Evolutionary conservation across 64 coral and sea anemone genomes (phyloP).

Genomic region (Stichodactyla helianthus): DNA sequence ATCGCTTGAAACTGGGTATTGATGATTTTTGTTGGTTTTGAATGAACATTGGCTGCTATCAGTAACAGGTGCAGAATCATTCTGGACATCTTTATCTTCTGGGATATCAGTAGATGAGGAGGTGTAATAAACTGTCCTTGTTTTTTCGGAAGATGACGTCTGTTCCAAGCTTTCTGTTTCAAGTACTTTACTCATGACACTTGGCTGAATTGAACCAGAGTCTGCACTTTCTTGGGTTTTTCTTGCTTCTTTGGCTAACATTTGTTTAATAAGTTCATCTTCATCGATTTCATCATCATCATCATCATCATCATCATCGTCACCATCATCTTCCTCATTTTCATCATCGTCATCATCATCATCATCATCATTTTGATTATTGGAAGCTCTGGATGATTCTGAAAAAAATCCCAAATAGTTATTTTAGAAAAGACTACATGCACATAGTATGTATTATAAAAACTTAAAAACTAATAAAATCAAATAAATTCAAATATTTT

Average conservation of each 20-base stretch:
- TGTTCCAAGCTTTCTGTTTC: neutral
- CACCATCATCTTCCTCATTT: neutral
- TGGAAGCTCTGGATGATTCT: neutral
- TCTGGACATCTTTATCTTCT: neutral
- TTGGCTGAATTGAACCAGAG: neutral
- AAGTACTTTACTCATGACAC: neutral
- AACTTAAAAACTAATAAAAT: too few species aligned
- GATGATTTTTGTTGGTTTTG: neutral
- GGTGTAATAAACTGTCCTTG: neutral
- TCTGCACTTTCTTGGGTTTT: conserved; percentile 40
- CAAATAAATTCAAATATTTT: too few species aligned
- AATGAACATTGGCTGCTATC: neutral
- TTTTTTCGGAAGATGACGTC: neutral
- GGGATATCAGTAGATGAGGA: neutral
- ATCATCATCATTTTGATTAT: neutral
- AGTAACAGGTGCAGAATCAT: neutral
- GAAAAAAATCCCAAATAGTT: neutral
- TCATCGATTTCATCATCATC: conserved; percentile 91
- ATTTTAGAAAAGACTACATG: too few species aligned
- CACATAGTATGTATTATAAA: too few species aligned
- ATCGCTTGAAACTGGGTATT: conserved; percentile 73
- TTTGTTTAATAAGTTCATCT: conserved; percentile 90
- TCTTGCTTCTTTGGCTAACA: conserved; percentile 83
- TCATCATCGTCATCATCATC: neutral
- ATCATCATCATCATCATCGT: conserved; percentile 47